Conservation (phyloP, 2,797 vertebrate species). For the Otus scops region DNA sequence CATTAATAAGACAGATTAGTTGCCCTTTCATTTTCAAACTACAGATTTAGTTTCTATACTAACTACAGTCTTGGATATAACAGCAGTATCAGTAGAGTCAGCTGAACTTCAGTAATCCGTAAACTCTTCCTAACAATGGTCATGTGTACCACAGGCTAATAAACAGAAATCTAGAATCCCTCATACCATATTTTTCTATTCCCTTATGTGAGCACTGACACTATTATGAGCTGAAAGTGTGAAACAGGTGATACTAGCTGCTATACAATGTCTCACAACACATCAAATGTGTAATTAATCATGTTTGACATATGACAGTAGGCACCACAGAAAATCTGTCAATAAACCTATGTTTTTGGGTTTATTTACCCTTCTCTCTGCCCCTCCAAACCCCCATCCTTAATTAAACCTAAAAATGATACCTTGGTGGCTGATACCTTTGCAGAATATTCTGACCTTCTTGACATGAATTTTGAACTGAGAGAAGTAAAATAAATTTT, state of each 20-base stretch:
- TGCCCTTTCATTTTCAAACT: not conserved
- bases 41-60: not conserved
- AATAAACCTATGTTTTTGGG: not conserved
- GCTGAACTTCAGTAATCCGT: not conserved
- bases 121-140: not conserved
- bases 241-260: not conserved
- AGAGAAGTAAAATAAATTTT: not conserved
- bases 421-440: not conserved
- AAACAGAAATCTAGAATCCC: not conserved
- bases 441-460: not conserved
- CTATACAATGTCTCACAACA: not conserved
- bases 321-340: not conserved
- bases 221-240: not conserved
- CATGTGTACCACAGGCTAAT: not conserved
- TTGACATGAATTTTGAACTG: not conserved
- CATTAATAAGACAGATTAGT: not conserved
- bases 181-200: not conserved
- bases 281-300: not conserved
- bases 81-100: not conserved
- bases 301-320: not conserved
- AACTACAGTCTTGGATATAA: not conserved
- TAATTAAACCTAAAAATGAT: not conserved
- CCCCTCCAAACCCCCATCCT: not conserved
- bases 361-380: not conserved
- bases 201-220: not conserved